Evolutionary conservation across 2,888 invertebrate genomes (phyloP).

Genomic region (Teleiodes luculella): DNA sequence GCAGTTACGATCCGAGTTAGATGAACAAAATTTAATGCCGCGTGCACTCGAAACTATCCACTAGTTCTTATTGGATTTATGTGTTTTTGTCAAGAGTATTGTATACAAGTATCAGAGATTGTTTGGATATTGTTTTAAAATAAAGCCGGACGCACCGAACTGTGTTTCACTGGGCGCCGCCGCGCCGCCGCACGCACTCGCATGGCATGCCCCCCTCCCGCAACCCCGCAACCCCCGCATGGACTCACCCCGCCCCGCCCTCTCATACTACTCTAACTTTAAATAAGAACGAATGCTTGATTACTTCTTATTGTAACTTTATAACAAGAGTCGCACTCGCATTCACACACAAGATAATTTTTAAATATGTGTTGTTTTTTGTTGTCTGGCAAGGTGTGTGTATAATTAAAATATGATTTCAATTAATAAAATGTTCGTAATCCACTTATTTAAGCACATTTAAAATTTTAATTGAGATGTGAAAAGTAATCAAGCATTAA

Average conservation of each 20-base stretch:
- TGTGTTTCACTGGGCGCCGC: slow-evolving; percentile 72
- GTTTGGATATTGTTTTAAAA: slow-evolving; percentile 60
- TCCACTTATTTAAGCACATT: no score
- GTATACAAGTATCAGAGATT: slow-evolving; percentile 45
- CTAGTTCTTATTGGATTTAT: slow-evolving; percentile 49
- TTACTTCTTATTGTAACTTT: slow-evolving; percentile 32
- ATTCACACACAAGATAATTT: no score
- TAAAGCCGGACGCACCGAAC: slow-evolving; percentile 74
- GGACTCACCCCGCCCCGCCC: slow-evolving; percentile 39
- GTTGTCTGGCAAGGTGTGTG: no score
- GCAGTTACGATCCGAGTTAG: slow-evolving; percentile 13
- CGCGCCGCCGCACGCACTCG: slow-evolving; percentile 63
- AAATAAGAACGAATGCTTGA: slow-evolving; percentile 38
- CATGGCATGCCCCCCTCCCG: slow-evolving; percentile 64
- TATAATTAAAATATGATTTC: no score
- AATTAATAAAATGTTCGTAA: no score
- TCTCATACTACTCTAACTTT: slow-evolving; percentile 29
- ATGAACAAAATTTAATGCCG: slow-evolving; percentile 36
- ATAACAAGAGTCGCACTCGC: background rate
- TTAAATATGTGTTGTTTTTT: no score
- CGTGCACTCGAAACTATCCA: slow-evolving; percentile 58
- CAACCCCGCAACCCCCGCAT: slow-evolving; percentile 63
- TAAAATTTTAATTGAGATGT: background rate
- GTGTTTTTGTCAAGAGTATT: slow-evolving; percentile 48
- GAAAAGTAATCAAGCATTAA: slow-evolving; percentile 43